These are phyloP conservation scores for Parasteatoda lunata DNA, from an alignment of 2,888 invertebrate genomes.

Conservation along the genomic window DNA sequence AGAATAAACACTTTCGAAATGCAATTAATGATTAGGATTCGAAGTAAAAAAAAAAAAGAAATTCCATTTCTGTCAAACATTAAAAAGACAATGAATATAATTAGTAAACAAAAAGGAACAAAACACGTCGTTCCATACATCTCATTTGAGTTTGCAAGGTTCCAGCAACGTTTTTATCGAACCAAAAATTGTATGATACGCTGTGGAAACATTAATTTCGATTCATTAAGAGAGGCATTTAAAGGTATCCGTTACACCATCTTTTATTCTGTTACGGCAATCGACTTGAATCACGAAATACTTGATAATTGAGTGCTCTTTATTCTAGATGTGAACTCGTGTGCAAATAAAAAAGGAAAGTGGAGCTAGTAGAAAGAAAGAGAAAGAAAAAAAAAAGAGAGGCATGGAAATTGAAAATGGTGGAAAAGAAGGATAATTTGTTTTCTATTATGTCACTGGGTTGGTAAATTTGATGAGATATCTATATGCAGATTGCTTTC, in stretches of 20 bases:
- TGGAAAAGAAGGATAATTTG: conserved; percentile 2
- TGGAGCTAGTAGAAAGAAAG: background rate
- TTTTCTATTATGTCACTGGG: background rate
- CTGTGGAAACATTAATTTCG: background rate
- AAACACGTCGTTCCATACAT: background rate
- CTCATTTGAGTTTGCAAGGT: background rate
- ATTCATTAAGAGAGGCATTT: background rate
- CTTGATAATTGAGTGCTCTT: conserved; percentile 12
- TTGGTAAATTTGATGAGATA: background rate
- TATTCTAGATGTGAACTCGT: background rate
- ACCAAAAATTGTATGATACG: background rate
- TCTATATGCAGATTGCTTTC: background rate
- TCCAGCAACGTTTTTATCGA: background rate
- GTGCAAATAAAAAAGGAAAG: conserved; percentile 1
- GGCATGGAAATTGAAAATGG: background rate
- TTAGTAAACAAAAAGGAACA: background rate
- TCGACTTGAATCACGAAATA: conserved; percentile 17
- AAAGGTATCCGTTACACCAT: conserved; percentile 8
- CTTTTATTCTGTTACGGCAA: conserved; percentile 4
- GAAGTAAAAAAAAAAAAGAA: too few species aligned
- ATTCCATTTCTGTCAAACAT: background rate
- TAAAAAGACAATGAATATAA: background rate
- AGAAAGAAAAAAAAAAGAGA: background rate
- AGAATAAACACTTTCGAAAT: too few species aligned
- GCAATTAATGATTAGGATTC: too few species aligned